phyloP scores from a whole-genome alignment of 2,113 vertebrate species.

The Emydocephalus ijimae region DNA sequence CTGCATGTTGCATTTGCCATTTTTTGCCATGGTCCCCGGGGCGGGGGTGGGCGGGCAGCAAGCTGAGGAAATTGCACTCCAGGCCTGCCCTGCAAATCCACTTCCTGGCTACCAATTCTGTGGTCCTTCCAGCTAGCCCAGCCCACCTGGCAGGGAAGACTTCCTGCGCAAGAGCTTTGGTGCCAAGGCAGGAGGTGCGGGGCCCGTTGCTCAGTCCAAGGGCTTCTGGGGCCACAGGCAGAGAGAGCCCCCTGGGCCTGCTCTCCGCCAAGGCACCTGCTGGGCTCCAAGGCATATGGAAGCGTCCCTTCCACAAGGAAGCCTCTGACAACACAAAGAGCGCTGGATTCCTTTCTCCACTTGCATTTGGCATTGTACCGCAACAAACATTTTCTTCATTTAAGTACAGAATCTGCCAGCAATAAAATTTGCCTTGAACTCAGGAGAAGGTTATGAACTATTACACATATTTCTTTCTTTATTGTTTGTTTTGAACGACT shows the following conservation, averaged over 20 bases:
- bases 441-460: background rate
- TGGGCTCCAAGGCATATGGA: background rate
- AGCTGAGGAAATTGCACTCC: background rate
- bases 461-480: background rate
- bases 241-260: background rate
- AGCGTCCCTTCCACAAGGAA: background rate
- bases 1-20: background rate
- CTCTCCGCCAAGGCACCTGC: background rate
- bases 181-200: background rate
- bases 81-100: fast-evolving
- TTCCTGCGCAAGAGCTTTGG: background rate
- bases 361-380: background rate
- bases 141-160: background rate
- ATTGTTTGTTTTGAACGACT: background rate
- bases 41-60: background rate
- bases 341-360: background rate
- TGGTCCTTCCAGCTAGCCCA: background rate
- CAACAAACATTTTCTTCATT: background rate
- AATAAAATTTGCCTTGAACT: background rate
- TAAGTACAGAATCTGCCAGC: background rate
- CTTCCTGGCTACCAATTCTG: background rate
- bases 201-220: background rate
- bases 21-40: background rate
- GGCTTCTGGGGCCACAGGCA: background rate
- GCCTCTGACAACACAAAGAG: background rate